phyloP scores from a whole-genome alignment of 1,140 invertebrate genomes.

The Saccostrea echinata region DNA sequence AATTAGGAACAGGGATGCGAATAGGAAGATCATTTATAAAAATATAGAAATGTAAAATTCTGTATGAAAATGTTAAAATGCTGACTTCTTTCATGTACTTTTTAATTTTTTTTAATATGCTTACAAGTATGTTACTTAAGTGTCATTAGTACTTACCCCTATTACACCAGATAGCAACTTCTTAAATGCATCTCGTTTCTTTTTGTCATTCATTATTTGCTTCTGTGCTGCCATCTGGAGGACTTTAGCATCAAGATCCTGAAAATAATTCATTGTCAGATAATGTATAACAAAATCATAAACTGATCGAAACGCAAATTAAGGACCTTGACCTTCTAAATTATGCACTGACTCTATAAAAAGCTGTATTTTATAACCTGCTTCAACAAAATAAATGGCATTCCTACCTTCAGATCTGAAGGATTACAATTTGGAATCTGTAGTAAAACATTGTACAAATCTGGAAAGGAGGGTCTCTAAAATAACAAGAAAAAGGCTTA shows the following conservation, averaged over 20 bases:
- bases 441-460: constrained; percentile 61
- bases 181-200: constrained; percentile 93
- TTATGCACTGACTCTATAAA: too few relatives aligned
- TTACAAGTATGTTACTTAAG: too few relatives aligned
- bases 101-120: too few relatives aligned
- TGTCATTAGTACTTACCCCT: constrained; percentile 77
- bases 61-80: too few relatives aligned
- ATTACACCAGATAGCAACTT: constrained; percentile 90
- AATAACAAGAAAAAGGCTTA: constrained; percentile 35
- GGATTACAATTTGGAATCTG: constrained; percentile 71
- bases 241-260: constrained; percentile 91
- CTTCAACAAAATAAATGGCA: not conserved
- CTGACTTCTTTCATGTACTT: too few relatives aligned
- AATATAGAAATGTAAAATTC: too few relatives aligned
- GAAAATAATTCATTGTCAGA: constrained; percentile 41
- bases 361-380: constrained; percentile 75
- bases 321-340: too few relatives aligned
- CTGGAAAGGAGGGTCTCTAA: constrained; percentile 67
- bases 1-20: too few relatives aligned
- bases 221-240: constrained; percentile 82
- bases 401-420: constrained; percentile 67
- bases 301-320: too few relatives aligned
- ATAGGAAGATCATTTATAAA: too few relatives aligned
- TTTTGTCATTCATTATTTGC: constrained; percentile 85
- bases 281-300: too few relatives aligned